Base-by-base conservation (phyloP, 2,888 invertebrate species). In the Liposcelis brunnea region DNA sequence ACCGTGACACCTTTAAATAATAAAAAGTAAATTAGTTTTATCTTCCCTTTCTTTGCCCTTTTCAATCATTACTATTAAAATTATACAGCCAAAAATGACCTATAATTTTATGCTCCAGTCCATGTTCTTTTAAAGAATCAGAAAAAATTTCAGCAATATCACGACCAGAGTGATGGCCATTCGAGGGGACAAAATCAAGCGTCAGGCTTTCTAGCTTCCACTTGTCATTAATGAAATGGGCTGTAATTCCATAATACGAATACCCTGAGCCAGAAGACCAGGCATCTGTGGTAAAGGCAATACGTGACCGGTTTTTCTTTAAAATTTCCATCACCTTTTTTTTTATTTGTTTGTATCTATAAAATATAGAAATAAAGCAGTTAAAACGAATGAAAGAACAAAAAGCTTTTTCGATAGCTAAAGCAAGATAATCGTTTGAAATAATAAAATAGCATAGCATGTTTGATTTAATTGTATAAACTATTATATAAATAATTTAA, bases 211-310 rank as follows among this genome's bases (percentile, higher is more conserved):
- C 50, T 10, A 52, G 38, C 11, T 36, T 46, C 47, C 47, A 53
- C 31, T 50, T 19, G 10, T 48, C 46, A 38, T 52, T 48, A 10
- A 52, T 43, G 5, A 45, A 51, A 49, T 52, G 51, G 11, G 42
- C 47, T 2, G 49, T 52, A 5, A 52, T 48, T 2, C 49, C 45
- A 21, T 47, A 45, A n/a, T 43, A 50, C 2, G 42, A 49, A 37
- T 45, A 33, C 7, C 33, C 35, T 16, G 44, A 34, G 1, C 49
- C 16, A 2, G 47, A 45, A 32, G 49, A 50, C 49, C 52, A 51
- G 1, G 47, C 52, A 45, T 52, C 50, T 1, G 51, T 36, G 3
- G 51, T 51, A 19, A 52, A 49, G 18, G 48, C 47, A 45, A 52
- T 47, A 32, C 50, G 49, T 6, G 51, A 51, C 2, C 44, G 19